Evolutionary conservation across 2,113 vertebrate species (phyloP).

Genomic region (Bubalus kerabau): DNA sequence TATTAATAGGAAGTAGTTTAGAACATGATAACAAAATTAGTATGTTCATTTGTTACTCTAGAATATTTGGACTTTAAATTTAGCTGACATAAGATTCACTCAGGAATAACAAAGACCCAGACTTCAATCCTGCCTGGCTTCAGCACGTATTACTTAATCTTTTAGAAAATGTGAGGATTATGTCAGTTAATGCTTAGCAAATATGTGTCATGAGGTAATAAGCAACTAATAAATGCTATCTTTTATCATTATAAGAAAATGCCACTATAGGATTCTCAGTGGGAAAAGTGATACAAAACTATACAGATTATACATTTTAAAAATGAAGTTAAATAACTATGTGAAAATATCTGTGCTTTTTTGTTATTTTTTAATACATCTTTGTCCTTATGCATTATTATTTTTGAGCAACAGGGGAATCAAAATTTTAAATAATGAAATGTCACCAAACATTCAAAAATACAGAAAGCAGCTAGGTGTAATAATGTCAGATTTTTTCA

Average conservation of each 20-base stretch:
- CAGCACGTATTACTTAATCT: neutral
- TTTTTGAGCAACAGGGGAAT: neutral
- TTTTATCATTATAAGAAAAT: conserved; percentile 14
- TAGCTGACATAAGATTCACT: neutral
- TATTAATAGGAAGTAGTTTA: neutral
- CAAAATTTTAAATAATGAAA: conserved; percentile 9
- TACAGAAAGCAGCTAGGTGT: neutral
- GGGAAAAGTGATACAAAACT: neutral
- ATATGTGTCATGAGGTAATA: neutral
- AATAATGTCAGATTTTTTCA: conserved; percentile 10
- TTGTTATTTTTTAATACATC: neutral
- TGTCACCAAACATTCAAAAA: neutral
- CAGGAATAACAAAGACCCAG: neutral
- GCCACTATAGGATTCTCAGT: neutral
- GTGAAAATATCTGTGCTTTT: neutral
- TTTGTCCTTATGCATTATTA: neutral
- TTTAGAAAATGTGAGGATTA: neutral
- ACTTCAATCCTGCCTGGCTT: neutral
- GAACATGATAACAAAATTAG: neutral
- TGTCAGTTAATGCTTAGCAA: neutral
- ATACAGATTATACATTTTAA: neutral
- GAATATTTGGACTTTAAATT: neutral
- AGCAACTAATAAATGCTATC: neutral
- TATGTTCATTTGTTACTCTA: neutral
- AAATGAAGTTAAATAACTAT: neutral